These are phyloP conservation scores for Lepus europaeus DNA, from an alignment of 2,113 vertebrate species.

Conservation along the genomic window DNA sequence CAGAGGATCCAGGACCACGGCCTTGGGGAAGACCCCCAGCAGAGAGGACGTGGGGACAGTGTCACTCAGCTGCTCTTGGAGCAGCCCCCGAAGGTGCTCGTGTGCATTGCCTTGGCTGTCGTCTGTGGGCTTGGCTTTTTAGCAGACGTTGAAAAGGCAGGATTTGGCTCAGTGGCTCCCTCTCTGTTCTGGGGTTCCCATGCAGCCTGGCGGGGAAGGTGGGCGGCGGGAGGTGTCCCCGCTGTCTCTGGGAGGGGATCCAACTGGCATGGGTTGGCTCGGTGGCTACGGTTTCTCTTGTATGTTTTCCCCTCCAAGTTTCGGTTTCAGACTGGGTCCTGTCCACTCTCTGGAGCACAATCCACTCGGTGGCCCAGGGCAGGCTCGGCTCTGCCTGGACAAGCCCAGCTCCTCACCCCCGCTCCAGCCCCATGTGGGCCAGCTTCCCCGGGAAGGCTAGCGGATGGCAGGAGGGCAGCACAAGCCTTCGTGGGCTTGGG, in stretches of 20 bases:
- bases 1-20: background rate
- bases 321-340: constrained; percentile 66
- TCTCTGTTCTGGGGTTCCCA: background rate
- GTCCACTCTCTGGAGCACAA: background rate
- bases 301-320: constrained; percentile 57
- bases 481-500: background rate
- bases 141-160: background rate
- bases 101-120: accelerated
- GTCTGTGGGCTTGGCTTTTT: background rate
- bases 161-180: background rate
- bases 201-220: background rate
- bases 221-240: background rate
- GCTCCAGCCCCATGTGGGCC: background rate
- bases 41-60: background rate
- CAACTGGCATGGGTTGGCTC: background rate
- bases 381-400: constrained; percentile 68
- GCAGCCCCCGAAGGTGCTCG: background rate
- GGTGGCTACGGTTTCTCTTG: background rate
- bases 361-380: background rate
- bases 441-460: background rate
- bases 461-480: background rate
- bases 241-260: constrained; percentile 33
- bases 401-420: constrained; percentile 25
- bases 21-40: background rate
- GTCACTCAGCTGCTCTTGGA: background rate